Base-by-base conservation (phyloP, 2,113 vertebrate species). In the Lasiurus borealis region DNA sequence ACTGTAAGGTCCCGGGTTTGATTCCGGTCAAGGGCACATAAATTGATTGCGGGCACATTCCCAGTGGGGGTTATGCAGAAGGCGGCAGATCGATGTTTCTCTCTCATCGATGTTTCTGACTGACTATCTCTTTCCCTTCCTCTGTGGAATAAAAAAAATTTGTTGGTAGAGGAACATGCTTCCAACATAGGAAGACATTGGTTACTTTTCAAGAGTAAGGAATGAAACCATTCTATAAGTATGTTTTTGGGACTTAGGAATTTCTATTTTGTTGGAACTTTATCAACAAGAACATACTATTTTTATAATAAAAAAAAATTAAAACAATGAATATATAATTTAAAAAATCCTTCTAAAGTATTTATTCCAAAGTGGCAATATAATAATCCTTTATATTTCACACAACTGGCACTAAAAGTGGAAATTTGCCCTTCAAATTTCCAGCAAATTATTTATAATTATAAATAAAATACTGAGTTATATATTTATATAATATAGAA, bases 361-460 rank as follows among this genome's bases (percentile, higher is more conserved):
- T 10, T 77, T 90, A 73, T 68, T 87, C 44, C 75, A 72, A 87
- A 90, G 68, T 44, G 25, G 75, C 8, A 78, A 31, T 36, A 48
- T 29, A 95, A 71, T 9, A 71, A 71, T 46, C 18, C n/a, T 93
- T 80, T 36, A 91, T 75, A 87, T 90, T 94, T 89, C 31, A 50
- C 19, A 91, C 48, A 16, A 84, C 2, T 90, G 23, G 23, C 15
- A 85, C 77, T 66, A 86, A 94, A 34, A 86, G 10, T 88, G 40
- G 25, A 44, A 93, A 93, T 21, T 68, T 93, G 75, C 46, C 31
- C 21, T 46, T 88, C 34, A 69, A 85, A 71, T 85, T 91, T 78
- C 68, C 46, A 93, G 69, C 62, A 73, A 93, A 94, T 40, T 89
- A 71, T 92, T 85, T 91, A 54, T 48, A 92, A 44, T 23, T 80